Percentiles rank a stretch among this genome's conserved stretches.
Conservation (phyloP, 2,113 vertebrate species). For the Cyprinodon tularosa region DNA sequence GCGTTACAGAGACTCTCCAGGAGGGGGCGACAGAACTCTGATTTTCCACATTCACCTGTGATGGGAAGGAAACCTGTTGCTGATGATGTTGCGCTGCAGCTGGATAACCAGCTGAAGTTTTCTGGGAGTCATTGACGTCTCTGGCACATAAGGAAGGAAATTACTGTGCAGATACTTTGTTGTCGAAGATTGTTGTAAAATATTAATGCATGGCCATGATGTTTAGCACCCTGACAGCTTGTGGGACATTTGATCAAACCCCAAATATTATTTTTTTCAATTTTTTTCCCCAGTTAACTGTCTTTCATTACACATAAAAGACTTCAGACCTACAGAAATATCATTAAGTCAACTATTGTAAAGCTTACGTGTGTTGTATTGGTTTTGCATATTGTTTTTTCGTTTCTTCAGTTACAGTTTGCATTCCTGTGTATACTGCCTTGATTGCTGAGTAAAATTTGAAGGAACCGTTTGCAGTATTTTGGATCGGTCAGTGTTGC, state of each 20-base stretch:
- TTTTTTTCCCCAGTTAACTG: slow-evolving; percentile 35
- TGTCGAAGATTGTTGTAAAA: slow-evolving; percentile 46
- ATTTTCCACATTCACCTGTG: slow-evolving; percentile 53
- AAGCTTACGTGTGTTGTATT: slow-evolving; percentile 33
- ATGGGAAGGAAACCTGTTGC: slow-evolving; percentile 31
- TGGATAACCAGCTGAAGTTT: slow-evolving; percentile 23
- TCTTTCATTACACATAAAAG: slow-evolving; percentile 36
- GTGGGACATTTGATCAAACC: slow-evolving; percentile 37
- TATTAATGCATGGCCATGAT: slow-evolving; percentile 54
- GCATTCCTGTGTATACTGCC: slow-evolving; percentile 72
- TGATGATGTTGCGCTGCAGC: slow-evolving; percentile 27
- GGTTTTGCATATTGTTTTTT: slow-evolving; percentile 37
- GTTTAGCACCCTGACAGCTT: slow-evolving; percentile 41
- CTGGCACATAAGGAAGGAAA: slow-evolving; percentile 69
- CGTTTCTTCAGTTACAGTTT: slow-evolving; percentile 60
- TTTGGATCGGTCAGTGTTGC: slow-evolving; percentile 48
- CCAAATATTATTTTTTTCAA: slow-evolving; percentile 8
- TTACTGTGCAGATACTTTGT: slow-evolving; percentile 44
- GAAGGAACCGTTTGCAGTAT: slow-evolving; percentile 69
- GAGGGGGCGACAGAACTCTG: slow-evolving; percentile 54
- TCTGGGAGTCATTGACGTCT: slow-evolving; percentile 60
- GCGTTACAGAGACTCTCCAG: slow-evolving; percentile 53
- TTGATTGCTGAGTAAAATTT: slow-evolving; percentile 46
- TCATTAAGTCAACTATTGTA: slow-evolving; percentile 24
- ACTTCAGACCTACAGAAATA: slow-evolving; percentile 17